phyloP scores from a whole-genome alignment of 2,113 vertebrate genomes.

The Aptenodytes patagonicus region DNA sequence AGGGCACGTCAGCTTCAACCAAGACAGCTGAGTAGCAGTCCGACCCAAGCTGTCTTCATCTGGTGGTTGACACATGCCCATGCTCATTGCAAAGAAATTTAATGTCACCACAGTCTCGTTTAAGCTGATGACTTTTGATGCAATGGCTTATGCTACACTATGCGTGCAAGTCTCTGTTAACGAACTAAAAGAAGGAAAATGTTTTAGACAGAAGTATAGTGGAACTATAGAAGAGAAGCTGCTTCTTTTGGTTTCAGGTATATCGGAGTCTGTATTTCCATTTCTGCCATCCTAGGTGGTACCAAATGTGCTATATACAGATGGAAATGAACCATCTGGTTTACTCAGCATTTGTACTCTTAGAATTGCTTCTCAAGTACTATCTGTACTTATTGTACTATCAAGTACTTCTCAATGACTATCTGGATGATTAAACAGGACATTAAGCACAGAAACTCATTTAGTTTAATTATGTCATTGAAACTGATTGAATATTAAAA shows the following conservation, averaged over 20 bases:
- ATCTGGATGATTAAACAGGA: not conserved
- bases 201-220: not conserved
- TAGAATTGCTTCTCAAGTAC: not conserved
- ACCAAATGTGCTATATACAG: not conserved
- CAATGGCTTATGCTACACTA: not conserved
- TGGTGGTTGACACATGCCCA: not conserved
- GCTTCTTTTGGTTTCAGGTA: not conserved
- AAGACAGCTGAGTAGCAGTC: not conserved
- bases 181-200: not conserved
- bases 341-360: not conserved
- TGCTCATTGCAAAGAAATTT: not conserved
- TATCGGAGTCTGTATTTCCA: not conserved
- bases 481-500: not conserved
- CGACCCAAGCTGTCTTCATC: not conserved
- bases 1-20: not conserved
- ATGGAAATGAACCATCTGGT: not conserved
- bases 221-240: not conserved
- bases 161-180: not conserved
- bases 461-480: not conserved
- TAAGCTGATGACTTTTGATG: not conserved
- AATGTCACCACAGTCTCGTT: rapidly evolving
- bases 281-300: not conserved
- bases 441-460: not conserved
- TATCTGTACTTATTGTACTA: too few species aligned
- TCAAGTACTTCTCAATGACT: not conserved